Evolutionary conservation across 2,888 invertebrate genomes (phyloP).

Genomic region (Andrena praecox): DNA sequence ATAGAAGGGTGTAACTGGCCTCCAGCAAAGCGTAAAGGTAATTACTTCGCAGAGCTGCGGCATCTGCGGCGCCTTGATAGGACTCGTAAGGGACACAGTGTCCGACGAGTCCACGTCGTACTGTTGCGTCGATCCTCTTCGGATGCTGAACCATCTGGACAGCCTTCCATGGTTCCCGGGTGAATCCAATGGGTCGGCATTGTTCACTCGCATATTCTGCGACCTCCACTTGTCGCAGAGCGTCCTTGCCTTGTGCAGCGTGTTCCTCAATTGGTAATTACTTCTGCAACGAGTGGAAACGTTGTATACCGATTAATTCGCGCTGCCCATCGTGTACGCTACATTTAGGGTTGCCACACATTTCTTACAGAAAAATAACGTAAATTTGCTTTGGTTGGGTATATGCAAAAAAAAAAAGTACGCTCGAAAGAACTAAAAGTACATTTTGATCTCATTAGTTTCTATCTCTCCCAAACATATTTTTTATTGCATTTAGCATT

Average conservation of each 20-base stretch:
- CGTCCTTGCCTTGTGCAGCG: slow-evolving; percentile 92
- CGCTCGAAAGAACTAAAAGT: no score
- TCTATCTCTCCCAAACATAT: no score
- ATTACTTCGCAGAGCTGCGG: slow-evolving; percentile 92
- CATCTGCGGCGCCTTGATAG: slow-evolving; percentile 87
- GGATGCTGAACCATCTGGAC: slow-evolving; percentile 95
- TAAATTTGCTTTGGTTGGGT: neutral
- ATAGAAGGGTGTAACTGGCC: neutral
- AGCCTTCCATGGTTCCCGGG: slow-evolving; percentile 89
- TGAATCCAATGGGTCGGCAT: slow-evolving; percentile 85
- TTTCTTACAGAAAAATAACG: neutral
- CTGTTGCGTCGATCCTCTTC: slow-evolving; percentile 93
- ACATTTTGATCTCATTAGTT: no score
- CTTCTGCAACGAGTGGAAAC: slow-evolving; percentile 85
- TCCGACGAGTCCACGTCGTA: slow-evolving; percentile 89
- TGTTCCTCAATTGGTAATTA: slow-evolving; percentile 92
- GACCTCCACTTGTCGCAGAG: slow-evolving; percentile 92
- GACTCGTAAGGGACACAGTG: slow-evolving; percentile 81
- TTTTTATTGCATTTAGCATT: no score
- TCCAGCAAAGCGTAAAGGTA: neutral
- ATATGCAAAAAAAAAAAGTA: no score
- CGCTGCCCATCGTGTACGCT: neutral
- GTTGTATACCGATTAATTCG: slow-evolving; percentile 22
- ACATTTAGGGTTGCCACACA: neutral
- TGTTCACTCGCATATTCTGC: slow-evolving; percentile 82